phyloP scores from a whole-genome alignment of 2,888 invertebrate species.

The Melanostoma mellinum region DNA sequence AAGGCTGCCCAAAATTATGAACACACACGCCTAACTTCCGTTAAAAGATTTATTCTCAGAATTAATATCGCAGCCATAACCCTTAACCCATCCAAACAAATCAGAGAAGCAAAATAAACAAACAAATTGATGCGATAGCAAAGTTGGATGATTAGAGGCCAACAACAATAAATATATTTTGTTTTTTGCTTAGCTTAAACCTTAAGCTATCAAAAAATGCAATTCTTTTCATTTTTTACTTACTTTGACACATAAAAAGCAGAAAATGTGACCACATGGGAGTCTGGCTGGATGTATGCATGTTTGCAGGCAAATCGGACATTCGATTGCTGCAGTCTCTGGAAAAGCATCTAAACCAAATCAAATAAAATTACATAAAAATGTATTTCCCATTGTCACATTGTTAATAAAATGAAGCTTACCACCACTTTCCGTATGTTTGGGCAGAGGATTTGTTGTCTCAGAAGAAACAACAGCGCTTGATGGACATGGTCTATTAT shows the following conservation, averaged over 20 bases:
- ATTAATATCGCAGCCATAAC: too few relatives aligned
- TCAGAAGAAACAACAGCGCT: slow-evolving; percentile 24
- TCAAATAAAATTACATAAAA: background rate
- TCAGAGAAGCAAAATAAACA: too few relatives aligned
- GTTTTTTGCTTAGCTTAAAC: too few relatives aligned
- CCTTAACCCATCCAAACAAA: too few relatives aligned
- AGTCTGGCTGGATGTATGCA: slow-evolving; percentile 96
- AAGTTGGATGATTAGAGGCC: too few relatives aligned
- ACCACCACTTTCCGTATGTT: slow-evolving; percentile 59
- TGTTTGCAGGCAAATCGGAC: slow-evolving; percentile 95
- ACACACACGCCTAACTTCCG: too few relatives aligned
- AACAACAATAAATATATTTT: too few relatives aligned
- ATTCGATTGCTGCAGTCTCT: slow-evolving; percentile 84
- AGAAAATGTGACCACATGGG: slow-evolving; percentile 97
- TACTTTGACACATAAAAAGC: slow-evolving; percentile 95
- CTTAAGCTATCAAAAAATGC: background rate
- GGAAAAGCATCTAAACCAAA: slow-evolving; percentile 3
- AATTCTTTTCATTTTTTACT: slow-evolving; percentile 66
- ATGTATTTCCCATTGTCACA: too few relatives aligned
- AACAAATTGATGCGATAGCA: too few relatives aligned
- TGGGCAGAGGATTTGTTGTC: slow-evolving; percentile 14
- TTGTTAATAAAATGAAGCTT: background rate
- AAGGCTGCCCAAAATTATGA: too few relatives aligned
- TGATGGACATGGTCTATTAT: slow-evolving; percentile 19
- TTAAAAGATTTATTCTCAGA: too few relatives aligned